Base-by-base conservation (phyloP, 2,888 invertebrate genomes). In the Germaria angustata region DNA sequence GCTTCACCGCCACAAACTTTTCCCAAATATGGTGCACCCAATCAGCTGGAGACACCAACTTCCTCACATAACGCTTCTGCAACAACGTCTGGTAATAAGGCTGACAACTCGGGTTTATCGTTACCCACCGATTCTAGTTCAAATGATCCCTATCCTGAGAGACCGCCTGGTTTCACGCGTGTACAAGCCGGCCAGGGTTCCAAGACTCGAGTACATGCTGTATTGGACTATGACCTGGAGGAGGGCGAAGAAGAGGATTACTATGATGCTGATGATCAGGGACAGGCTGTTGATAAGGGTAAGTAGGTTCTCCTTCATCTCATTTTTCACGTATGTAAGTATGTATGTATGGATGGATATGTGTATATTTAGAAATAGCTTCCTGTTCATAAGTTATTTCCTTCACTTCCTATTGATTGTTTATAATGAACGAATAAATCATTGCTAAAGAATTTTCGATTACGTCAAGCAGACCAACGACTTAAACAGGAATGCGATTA, bases 141-240 rank as follows among this genome's bases (percentile, higher is more conserved):
- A 44, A 84, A 84, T 59, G 87, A 86, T 57, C 85, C 88, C 17
- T 92, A 92, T 83, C 92, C 93, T 0, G 92, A 93, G 72, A 92
- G 93, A 82, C 93, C 94, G 36, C 93, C 94, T 2, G 94, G 94
- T 5, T 95, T 93, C 87, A 94, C 94, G 13, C 93, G 94, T 86
- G 95, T 95, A 51, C 93, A 93, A 82, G 92, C 92, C 1, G 92
- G 92, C 1, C 91, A 92, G 22, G 92, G 92, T 1, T 88, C 92
- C 91, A 79, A 94, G 92, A 86, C 92, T 80, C 90, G 91, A 75
- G 91, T 91, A 53, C 91, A 91, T 83, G 91, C 91, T 4, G 90
- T 91, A 5, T 86, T 91, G 44, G 91, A 91, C 78, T 91, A 91
- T 66, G 91, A 91, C 82, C 88, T 88, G 17, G 92, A 91, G 78